Evolutionary conservation across 2,113 vertebrate species (phyloP), one percentile per base, ranked within the genome.

Genomic region (Hippocampus comes): DNA sequence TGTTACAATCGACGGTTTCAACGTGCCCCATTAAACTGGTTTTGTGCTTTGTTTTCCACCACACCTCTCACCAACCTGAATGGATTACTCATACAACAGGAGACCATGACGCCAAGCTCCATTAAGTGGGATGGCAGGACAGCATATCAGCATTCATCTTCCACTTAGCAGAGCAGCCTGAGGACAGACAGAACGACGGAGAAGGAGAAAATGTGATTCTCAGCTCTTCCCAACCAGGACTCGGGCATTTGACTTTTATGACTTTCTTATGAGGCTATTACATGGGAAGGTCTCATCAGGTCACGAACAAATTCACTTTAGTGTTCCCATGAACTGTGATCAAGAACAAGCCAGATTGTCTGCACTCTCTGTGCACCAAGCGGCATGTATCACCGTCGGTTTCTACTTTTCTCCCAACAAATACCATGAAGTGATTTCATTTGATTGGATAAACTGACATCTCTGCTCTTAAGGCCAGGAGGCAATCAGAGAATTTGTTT

Each of bases 131-230:
- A 89, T 88, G 82, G 85, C 78, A 89, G 85, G 87, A 90, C 90
- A 90, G 91, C 81, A 90, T 91, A 88, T 91, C 86, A 89, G 82
- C 90, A 91, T 90, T 91, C 89, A 91, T 91, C 88, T 91, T 70
- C 86, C 88, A 89, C 86, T 90, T 92, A 89, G 88, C 79, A 74
- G 74, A 87, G 84, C 78, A 78, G 87, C 87, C 84, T 77, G 42
- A 70, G 84, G 81, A 82, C 84, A 60, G 42, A 68, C 74, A 63
- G 74, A 75, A 64, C 60, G 69, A 71, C 38, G 78, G 67, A 68
- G n/a, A 73, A 72, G 68, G 63, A 60, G 68, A 75, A 71, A 79
- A 70, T 59, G 73, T 72, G 75, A 65, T 77, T 81, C 79, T 56
- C 75, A 76, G 68, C 74, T 81, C 66, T 71, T 76, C 59, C 67